Base-by-base conservation (phyloP, 1,140 invertebrate genomes). In the Leptoteleia sp. region DNA sequence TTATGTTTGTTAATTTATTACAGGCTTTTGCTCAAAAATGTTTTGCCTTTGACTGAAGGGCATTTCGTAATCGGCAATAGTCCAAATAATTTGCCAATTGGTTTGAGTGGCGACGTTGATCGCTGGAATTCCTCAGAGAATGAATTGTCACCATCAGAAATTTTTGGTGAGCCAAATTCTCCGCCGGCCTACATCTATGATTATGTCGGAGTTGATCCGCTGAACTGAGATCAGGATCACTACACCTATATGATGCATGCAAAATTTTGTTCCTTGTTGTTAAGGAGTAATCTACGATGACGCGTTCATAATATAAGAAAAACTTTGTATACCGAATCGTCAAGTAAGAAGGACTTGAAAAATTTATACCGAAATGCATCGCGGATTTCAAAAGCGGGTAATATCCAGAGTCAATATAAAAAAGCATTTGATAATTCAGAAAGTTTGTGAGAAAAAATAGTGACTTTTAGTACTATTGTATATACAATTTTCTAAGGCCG, bases 21-120 rank as follows among this genome's bases (percentile, higher is more conserved):
- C 29, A 90, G 90, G 90, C 76, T 88, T 59, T 71, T 90, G 45
- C 65, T 91, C 22, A 91, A 91, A 79, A 88, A 91, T 54, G 81
- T 85, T 31, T 67, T 90, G 19, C 90, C 90, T 12, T 77, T 91
- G 22, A 90, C 88, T 11, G 90, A 91, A 79, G 89, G 90, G 8
- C 90, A 91, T 67, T 92, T 92, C 76, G 88, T 91, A 3, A 88
- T 91, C 70, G 89, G 89, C 2, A 25, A 25, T 6, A 25, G 3
- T 25, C 87, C 88, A 13, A 68, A 81, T 35, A 88, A 88, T 73
- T 78, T 91, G 31, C 85, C 86, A 55, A 83, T 89, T 50, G 88
- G 87, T 43, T 79, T 91, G 11, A 88, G 89, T 59, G 83, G 73
- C 0, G 82, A 86, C 47, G 81, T 87, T 7, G 82, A 86, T 68